Conservation (phyloP, 2,888 invertebrate species). For the Ommatoiulus sabulosus region DNA sequence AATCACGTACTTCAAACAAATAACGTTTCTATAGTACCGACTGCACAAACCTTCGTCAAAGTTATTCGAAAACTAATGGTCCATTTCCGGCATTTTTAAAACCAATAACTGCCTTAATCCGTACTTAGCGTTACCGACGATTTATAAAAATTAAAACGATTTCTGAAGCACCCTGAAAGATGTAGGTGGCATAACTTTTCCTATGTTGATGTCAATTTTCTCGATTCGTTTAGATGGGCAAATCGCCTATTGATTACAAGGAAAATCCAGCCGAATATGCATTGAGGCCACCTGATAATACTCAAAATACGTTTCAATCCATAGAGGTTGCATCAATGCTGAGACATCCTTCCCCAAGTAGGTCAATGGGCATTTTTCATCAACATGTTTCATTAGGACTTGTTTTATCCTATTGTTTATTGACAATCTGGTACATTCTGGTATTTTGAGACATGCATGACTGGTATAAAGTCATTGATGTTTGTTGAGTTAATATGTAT, state of each 20-base stretch:
- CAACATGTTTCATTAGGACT: too few species aligned
- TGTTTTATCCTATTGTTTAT: too few species aligned
- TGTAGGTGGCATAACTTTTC: background rate
- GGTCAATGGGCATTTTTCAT: background rate
- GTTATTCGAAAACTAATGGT: background rate
- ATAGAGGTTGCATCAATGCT: conserved; percentile 53
- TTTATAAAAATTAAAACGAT: background rate
- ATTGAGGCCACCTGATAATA: background rate
- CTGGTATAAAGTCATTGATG: too few species aligned
- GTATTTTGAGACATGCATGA: too few species aligned
- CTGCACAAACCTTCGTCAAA: too few species aligned
- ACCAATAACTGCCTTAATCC: too few species aligned
- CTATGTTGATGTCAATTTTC: background rate
- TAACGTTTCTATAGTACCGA: too few species aligned
- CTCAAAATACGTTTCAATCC: background rate
- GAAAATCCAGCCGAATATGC: conserved; percentile 73
- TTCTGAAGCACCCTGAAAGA: background rate
- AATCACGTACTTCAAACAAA: too few species aligned
- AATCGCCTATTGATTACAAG: conserved; percentile 83
- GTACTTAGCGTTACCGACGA: background rate
- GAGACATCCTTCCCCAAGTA: conserved; percentile 57
- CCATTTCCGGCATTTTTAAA: background rate
- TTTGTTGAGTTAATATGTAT: background rate
- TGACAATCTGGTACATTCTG: too few species aligned
- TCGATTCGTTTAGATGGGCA: conserved; percentile 74